Base-by-base conservation (phyloP, 2,888 invertebrate genomes). In the Melinaea marsaeus region DNA sequence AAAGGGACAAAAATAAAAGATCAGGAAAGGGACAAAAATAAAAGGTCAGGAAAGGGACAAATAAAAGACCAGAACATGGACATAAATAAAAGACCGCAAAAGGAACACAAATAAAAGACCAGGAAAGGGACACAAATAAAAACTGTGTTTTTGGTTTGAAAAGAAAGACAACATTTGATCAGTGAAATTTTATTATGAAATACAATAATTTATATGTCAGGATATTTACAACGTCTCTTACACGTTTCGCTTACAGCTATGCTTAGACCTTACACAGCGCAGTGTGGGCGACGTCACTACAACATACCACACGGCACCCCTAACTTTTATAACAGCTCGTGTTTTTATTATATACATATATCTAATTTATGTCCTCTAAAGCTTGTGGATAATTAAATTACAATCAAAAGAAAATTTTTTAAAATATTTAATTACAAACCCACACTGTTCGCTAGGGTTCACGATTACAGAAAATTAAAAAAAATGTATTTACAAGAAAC, bases 151-250 rank as follows among this genome's bases (percentile, higher is more conserved):
- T 9, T 9, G n/a, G 32, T 55, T 35, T 2, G 51, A 55, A 60
- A 55, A 34, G 32, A 37, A 32, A 37, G 22, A 37, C 5, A 54
- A 59, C 9, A 54, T 72, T 77, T 78, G 79, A 79, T 86, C 75
- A 78, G 82, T 83, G 81, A 72, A 71, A 82, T 87, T 87, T 86
- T 87, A 87, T 86, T 87, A 86, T 77, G 87, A 87, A 88, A 86
- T 86, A 86, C 86, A 86, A 86, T 87, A 86, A 87, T 85, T 87
- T 87, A 87, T 85, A 80, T 82, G 78, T 81, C 82, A 80, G 79
- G 79, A 85, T 88, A 87, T 87, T 86, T 87, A 87, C 88, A 87
- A 79, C 77, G 77, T 76, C 77, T 67, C 59, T 69, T 81, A 75
- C 72, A 79, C 71, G 69, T 76, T 75, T 71, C 67, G 63, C 77